Percentiles rank a stretch among this genome's conserved stretches.
phyloP scores from a whole-genome alignment of 2,797 vertebrate species.

The Setipinna tenuifilis region DNA sequence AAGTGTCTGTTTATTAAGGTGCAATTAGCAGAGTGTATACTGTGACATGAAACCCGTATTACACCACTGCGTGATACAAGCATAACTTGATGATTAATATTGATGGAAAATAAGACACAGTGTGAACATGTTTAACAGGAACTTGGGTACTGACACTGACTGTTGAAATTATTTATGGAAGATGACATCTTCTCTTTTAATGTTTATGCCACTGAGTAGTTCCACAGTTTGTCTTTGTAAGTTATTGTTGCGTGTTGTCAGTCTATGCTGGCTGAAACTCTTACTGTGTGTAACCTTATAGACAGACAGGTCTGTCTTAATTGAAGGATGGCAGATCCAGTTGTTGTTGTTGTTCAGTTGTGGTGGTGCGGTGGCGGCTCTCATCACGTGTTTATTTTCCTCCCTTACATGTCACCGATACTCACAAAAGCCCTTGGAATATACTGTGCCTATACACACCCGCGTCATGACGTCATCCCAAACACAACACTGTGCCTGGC shows the following conservation, averaged over 20 bases:
- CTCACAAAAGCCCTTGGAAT: constrained; percentile 9
- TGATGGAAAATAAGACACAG: neutral
- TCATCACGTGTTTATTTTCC: neutral
- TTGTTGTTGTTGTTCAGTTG: neutral
- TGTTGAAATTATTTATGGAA: neutral
- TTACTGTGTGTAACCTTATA: neutral
- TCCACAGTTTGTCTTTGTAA: neutral
- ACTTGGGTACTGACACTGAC: neutral
- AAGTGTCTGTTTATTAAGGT: neutral
- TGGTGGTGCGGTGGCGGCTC: neutral
- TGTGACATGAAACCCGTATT: neutral
- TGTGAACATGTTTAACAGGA: neutral
- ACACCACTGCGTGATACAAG: neutral
- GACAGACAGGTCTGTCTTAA: neutral
- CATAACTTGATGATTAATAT: neutral
- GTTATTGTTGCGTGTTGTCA: neutral
- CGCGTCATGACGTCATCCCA: constrained; percentile 54
- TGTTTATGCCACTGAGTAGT: neutral
- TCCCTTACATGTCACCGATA: neutral
- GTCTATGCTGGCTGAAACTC: neutral
- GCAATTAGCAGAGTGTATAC: neutral
- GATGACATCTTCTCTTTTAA: neutral
- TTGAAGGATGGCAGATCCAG: neutral
- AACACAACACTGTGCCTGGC: constrained; percentile 40
- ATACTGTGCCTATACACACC: neutral